phyloP scores from a whole-genome alignment of 35 echinoderm and acorn worm species.

The Chiridota heheva region DNA sequence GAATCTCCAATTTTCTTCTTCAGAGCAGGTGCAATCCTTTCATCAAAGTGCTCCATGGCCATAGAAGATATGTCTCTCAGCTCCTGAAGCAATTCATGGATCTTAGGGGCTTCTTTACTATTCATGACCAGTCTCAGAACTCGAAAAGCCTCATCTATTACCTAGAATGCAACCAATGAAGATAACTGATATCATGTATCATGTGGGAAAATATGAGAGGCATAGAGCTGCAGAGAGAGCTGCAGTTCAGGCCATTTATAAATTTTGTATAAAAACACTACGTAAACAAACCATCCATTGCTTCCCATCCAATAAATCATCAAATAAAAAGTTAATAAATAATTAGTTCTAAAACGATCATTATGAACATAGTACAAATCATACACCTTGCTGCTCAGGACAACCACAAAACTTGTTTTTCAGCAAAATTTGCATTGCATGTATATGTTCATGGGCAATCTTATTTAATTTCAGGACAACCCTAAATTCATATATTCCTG shows the following conservation, averaged over 20 bases:
- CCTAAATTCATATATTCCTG: no score
- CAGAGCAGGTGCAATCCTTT: conserved; percentile 85
- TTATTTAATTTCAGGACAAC: no score
- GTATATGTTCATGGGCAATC: conserved; percentile 3
- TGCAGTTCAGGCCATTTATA: background rate
- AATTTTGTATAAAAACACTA: no score
- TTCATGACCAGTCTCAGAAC: conserved; percentile 72
- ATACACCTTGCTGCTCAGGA: no score
- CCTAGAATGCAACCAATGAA: conserved; percentile 38
- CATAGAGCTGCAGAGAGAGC: background rate
- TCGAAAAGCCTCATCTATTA: conserved; percentile 84
- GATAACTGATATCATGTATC: background rate
- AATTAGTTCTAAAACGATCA: no score
- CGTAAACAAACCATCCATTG: no score
- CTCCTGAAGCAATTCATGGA: conserved; percentile 90
- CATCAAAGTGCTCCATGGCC: conserved; percentile 99
- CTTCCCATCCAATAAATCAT: no score
- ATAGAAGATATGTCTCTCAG: conserved; percentile 95
- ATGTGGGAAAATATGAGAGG: background rate
- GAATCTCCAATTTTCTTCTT: conserved; percentile 67
- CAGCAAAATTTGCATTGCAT: background rate
- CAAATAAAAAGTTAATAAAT: no score
- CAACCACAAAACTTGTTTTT: no score
- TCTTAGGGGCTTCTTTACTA: conserved; percentile 59
- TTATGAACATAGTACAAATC: no score